Evolutionary conservation across 1,140 invertebrate species (phyloP), one percentile per base, ranked within the genome.

Genomic region (Micrasema longulum): DNA sequence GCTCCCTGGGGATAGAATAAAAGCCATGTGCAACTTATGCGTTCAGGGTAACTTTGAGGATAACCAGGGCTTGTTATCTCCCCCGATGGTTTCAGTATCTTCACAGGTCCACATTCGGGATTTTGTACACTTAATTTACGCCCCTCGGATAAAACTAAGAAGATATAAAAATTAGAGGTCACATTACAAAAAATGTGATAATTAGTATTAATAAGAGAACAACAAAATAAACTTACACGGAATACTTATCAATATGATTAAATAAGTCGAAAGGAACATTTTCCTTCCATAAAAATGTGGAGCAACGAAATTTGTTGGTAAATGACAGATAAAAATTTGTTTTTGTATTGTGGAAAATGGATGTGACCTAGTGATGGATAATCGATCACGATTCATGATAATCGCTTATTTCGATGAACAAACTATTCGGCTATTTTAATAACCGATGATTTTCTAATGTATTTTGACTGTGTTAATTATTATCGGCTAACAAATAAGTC

Each of bases 1-100:
- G 55, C 35, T 38, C 66, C 48, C 18, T 69, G 60, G 20, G 69
- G 65, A 26, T 48, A 68, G n/a, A 45, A 22, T 11, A 75, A 20
- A 16, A 48, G 43, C 73, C 73, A 75, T 48, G 53, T 75, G 60
- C 73, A 75, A 60, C 73, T 75, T 20, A 65, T 71, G 18, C 60
- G 47, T 16, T 50, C 41, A 12, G 73, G 73, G 64, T 75, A 75
- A 18, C 48, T 9, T 7, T 47, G 12, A 2, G 73, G 73, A 23
- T 75, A 75, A 3, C 69, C 65, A 6, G 73, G 73, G 47, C 64
- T 75, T 12, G 69, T 62, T 9, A 75, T 36, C 12, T 20, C 31
- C 16, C 73, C 73, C n/a, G 47, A 43, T 12, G 47, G 38, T 23
- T 41, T 41, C 12, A 18, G 10, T 20, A 72, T 12, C 23, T 55